phyloP scores from a whole-genome alignment of 2,797 vertebrate species.

The Distichodus sexfasciatus region DNA sequence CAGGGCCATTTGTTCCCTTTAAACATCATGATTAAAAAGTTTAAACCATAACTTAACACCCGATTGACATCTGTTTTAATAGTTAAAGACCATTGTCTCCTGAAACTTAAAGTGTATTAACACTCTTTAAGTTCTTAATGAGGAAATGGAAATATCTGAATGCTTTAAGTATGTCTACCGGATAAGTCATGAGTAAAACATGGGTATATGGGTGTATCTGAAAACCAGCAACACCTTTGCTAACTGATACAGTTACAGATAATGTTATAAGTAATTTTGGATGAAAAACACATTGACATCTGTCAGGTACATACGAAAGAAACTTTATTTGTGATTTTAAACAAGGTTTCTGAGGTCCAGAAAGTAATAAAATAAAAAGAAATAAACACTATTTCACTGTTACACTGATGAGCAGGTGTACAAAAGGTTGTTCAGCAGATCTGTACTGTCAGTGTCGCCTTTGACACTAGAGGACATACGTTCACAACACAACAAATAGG shows the following conservation, averaged over 20 bases:
- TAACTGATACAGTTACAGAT: too few species aligned
- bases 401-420: slow-evolving; percentile 89
- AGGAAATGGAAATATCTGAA: too few species aligned
- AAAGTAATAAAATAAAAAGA: slow-evolving; percentile 64
- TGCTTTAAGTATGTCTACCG: too few species aligned
- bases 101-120: too few species aligned
- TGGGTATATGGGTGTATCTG: too few species aligned
- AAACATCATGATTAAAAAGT: neutral
- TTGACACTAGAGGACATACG: slow-evolving; percentile 80
- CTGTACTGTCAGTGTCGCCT: slow-evolving; percentile 81
- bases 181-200: too few species aligned
- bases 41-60: neutral
- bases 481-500: slow-evolving; percentile 98
- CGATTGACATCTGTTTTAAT: too few species aligned
- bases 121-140: too few species aligned
- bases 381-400: slow-evolving; percentile 88
- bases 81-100: too few species aligned
- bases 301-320: slow-evolving; percentile 89
- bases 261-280: too few species aligned
- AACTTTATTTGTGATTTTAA: slow-evolving; percentile 98
- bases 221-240: too few species aligned
- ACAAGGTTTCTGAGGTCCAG: slow-evolving; percentile 83
- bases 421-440: slow-evolving; percentile 84
- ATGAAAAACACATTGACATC: slow-evolving; percentile 2
- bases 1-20: slow-evolving; percentile 15